Percentiles rank a stretch among this genome's conserved stretches.
Evolutionary conservation across 2,888 invertebrate species (phyloP).

Genomic region (Tuberolachnus salignus): DNA sequence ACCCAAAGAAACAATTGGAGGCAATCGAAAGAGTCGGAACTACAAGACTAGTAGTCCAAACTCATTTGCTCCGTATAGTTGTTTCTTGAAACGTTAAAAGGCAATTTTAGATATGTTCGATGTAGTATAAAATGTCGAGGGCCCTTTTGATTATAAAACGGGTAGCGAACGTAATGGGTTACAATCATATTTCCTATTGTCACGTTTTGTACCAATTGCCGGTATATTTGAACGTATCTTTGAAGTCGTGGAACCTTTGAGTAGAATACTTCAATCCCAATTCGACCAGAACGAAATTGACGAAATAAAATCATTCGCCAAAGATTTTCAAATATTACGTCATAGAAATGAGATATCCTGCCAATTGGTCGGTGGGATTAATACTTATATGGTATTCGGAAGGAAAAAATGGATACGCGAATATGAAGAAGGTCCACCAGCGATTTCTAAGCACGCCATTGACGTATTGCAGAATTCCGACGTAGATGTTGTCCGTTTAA

Average conservation of each 20-base stretch:
- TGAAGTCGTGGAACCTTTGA: slow-evolving; percentile 10
- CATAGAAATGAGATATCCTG: no score
- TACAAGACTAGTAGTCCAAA: slow-evolving; percentile 4
- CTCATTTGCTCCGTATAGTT: slow-evolving; percentile 15
- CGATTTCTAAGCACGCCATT: not conserved
- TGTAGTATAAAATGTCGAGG: not conserved
- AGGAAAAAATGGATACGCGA: no score
- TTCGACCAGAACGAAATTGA: not conserved
- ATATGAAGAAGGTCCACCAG: not conserved
- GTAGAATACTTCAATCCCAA: slow-evolving; percentile 16
- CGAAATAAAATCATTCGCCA: no score
- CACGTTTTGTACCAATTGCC: slow-evolving; percentile 2
- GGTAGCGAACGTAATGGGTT: slow-evolving; percentile 9
- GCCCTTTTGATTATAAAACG: slow-evolving; percentile 8
- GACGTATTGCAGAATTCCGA: slow-evolving; percentile 10
- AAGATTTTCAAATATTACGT: no score
- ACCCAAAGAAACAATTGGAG: slow-evolving; percentile 1
- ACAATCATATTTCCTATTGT: slow-evolving; percentile 7
- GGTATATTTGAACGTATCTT: slow-evolving; percentile 23
- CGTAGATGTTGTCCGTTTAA: slow-evolving; percentile 6
- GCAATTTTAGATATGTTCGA: slow-evolving; percentile 11
- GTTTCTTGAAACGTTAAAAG: slow-evolving; percentile 16
- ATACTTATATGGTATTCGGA: no score
- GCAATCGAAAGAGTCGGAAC: slow-evolving; percentile 6
- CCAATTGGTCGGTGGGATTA: no score